Conservation (phyloP, 2,113 vertebrate genomes). For the Amphiprion percula region DNA sequence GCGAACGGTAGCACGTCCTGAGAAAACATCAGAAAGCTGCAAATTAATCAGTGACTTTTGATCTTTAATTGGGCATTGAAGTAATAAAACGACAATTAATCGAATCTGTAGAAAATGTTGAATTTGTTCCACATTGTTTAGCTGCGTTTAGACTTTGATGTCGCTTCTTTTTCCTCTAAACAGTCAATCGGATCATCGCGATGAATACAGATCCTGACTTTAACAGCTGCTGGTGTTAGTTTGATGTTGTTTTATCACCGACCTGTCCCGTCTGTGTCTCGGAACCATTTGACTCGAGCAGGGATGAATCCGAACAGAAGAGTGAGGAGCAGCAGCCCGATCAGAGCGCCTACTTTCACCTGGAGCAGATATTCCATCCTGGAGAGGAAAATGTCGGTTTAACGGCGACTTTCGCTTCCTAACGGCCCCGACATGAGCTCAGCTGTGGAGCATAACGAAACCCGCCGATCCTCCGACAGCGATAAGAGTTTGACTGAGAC, state of each 20-base stretch:
- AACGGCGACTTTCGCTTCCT: background rate
- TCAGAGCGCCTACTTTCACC: conserved; percentile 83
- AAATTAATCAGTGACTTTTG: background rate
- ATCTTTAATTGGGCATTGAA: conserved; percentile 6
- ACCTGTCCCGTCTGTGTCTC: conserved; percentile 81
- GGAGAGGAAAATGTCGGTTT: background rate
- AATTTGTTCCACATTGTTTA: background rate
- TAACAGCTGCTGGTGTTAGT: background rate
- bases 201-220: background rate
- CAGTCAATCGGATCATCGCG: background rate
- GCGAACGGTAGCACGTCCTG: fast-evolving
- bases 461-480: background rate
- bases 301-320: conserved; percentile 85
- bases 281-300: conserved; percentile 82
- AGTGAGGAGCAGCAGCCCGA: conserved; percentile 82
- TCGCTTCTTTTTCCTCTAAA: too few species aligned
- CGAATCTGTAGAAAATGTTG: background rate
- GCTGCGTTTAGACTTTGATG: background rate
- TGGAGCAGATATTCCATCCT: conserved; percentile 83
- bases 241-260: background rate
- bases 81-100: background rate
- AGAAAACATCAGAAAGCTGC: background rate
- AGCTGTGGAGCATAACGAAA: background rate
- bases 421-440: background rate
- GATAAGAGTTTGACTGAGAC: background rate